Evolutionary conservation across 2,888 invertebrate genomes (phyloP), one percentile per base, ranked within the genome.

Genomic region (Minunthozetes semirufus): DNA sequence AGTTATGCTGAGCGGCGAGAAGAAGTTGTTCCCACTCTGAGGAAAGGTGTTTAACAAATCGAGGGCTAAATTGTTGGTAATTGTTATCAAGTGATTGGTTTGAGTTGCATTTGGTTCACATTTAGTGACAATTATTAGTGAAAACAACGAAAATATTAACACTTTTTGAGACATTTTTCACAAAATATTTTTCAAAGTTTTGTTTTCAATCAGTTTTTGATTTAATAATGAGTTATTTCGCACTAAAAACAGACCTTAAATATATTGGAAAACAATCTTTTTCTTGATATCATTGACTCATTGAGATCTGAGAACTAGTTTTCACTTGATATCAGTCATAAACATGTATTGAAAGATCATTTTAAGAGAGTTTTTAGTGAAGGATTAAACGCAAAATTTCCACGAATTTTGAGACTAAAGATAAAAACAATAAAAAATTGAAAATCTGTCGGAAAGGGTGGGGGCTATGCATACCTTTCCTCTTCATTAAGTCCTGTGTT

Each of bases 1-100:
- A 3, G 42, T 68, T 19, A 68, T 42, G 33, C 68, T 68, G n/a
- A 68, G 6, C 0, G 68, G 68, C 68, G 68, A 68, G 42, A 68
- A 68, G 11, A 68, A 68, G 19, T 68, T 68, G 17, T 68, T 68
- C 0, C 42, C 42, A 22, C 46, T 46, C 2, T 2, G 19, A 1
- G 68, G 68, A 22, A 68, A 42, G 27, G 46, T 46, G 19, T 68
- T 68, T 25, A 68, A 68, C 22, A 68, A 13, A 46, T 68, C 42
- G 13, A 68, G 15, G 17, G 68, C 68, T 22, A 68, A 22, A 17
- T 42, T 42, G 22, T 68, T 68, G 19, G n/a, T 68, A 17, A 61
- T 17, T 3, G 13, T 17, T 9, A 61, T 61, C 61, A 61, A 61
- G 5, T 61, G n/a, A 33, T 59, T n/a, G n/a, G n/a, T 29, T 9